Evolutionary conservation across 2,888 invertebrate species (phyloP).

Genomic region (Stegana nigrithorax): DNA sequence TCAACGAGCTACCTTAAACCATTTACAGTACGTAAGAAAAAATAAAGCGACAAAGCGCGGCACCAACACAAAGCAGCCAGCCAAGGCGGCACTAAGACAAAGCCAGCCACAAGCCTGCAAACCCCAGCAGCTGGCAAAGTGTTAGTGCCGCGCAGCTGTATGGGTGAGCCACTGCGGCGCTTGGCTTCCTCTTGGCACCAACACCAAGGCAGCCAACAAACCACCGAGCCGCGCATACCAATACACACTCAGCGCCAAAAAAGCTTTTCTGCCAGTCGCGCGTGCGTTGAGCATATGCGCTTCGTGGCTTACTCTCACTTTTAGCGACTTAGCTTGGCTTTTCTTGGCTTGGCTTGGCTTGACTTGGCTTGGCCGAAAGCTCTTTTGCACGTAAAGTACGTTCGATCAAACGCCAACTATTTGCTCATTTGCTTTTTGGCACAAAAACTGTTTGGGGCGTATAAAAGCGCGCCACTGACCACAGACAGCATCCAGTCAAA

Average conservation of each 20-base stretch:
- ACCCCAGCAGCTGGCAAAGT: background rate
- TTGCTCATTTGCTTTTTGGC: slow-evolving; percentile 50
- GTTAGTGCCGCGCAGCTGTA: background rate
- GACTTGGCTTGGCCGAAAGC: too few relatives aligned
- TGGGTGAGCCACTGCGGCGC: background rate
- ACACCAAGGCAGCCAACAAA: background rate
- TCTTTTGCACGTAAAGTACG: too few relatives aligned
- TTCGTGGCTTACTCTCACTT: slow-evolving; percentile 12
- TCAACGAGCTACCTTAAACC: too few relatives aligned
- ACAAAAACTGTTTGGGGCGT: slow-evolving; percentile 64
- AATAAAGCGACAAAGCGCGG: background rate
- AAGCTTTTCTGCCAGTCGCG: background rate
- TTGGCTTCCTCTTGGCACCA: background rate
- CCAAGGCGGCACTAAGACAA: too few relatives aligned
- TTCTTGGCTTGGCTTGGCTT: too few relatives aligned
- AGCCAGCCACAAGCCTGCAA: background rate
- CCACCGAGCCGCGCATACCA: background rate
- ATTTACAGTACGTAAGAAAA: too few relatives aligned
- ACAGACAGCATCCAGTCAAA: slow-evolving; percentile 70
- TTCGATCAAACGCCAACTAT: background rate
- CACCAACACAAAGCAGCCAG: background rate
- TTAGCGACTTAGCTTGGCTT: too few relatives aligned
- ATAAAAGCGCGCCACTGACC: slow-evolving; percentile 69
- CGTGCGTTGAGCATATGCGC: slow-evolving; percentile 7
- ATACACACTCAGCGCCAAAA: background rate